Conservation (phyloP, 2,888 invertebrate species). For the Phrixothrix hirtus region DNA sequence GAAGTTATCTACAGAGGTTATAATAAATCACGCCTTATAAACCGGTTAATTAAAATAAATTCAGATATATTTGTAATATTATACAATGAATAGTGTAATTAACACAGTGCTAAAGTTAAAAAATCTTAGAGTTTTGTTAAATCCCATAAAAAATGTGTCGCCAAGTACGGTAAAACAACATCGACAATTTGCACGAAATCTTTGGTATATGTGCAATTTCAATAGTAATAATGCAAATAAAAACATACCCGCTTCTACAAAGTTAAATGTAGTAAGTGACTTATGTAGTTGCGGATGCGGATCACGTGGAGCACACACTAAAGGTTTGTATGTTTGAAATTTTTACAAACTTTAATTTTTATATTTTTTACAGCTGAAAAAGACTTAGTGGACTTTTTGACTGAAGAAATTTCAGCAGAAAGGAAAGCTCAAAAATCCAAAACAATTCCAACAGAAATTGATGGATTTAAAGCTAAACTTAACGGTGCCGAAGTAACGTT, state of each 20-base stretch:
- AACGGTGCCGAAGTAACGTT: slow-evolving; percentile 86
- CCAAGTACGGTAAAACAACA: slow-evolving; percentile 52
- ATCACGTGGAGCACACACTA: slow-evolving; percentile 54
- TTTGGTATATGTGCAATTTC: slow-evolving; percentile 72
- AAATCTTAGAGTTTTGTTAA: slow-evolving; percentile 43
- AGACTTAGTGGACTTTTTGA: slow-evolving; percentile 87
- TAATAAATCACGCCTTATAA: not conserved
- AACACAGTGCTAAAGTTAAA: slow-evolving; percentile 62
- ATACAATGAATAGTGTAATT: slow-evolving; percentile 73
- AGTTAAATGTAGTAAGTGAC: no score
- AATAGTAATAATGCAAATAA: slow-evolving; percentile 36
- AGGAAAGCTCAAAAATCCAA: slow-evolving; percentile 79
- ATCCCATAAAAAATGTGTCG: slow-evolving; percentile 46
- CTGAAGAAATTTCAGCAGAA: slow-evolving; percentile 92
- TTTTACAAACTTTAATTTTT: not conserved
- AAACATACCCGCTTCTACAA: slow-evolving; percentile 61
- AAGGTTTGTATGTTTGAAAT: slow-evolving; percentile 27
- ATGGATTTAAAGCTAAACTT: slow-evolving; percentile 78
- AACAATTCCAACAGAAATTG: slow-evolving; percentile 73
- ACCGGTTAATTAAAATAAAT: no score
- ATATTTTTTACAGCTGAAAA: slow-evolving; percentile 67
- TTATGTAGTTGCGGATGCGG: slow-evolving; percentile 73
- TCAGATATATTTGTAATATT: slow-evolving; percentile 8
- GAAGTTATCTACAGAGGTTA: no score
- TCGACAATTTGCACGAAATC: slow-evolving; percentile 68